Percentiles rank a stretch among this genome's conserved stretches.
Conservation (phyloP, 2,113 vertebrate species). For the Malurus alboscapulatus region DNA sequence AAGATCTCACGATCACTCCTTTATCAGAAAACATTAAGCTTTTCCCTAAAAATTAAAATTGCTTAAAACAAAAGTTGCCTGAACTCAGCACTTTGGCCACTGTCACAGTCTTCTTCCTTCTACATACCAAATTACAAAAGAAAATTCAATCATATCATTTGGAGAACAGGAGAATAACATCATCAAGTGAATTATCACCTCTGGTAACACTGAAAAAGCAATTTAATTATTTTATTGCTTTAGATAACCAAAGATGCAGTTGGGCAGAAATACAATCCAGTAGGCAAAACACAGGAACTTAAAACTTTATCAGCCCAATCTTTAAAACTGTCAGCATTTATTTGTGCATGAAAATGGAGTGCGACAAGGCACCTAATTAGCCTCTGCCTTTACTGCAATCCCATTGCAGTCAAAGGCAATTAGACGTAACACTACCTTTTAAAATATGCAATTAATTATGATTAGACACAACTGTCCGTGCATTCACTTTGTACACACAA, state of each 20-base stretch:
- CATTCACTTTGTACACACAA: neutral
- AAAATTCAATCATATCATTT: neutral
- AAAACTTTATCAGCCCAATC: neutral
- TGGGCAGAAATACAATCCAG: neutral
- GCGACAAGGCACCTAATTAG: neutral
- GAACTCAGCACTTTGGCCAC: neutral
- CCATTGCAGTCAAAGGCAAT: constrained; percentile 33
- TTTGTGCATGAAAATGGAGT: constrained; percentile 10
- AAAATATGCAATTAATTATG: constrained; percentile 26
- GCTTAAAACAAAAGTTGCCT: neutral
- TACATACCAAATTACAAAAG: neutral
- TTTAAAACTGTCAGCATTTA: constrained; percentile 25
- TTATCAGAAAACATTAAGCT: neutral
- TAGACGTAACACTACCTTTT: neutral
- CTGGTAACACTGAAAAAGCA: neutral
- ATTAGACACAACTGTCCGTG: neutral
- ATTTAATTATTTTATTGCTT: neutral
- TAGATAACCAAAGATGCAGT: neutral
- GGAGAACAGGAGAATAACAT: neutral
- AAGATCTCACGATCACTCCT: neutral
- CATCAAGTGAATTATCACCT: neutral
- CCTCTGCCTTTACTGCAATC: neutral
- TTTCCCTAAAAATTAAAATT: neutral
- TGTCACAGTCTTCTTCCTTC: neutral
- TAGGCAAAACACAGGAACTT: neutral